A percentile compares a stretch with the other conserved stretches of the same genome.
Evolutionary conservation across 1,140 invertebrate species (phyloP).

Genomic region (Drosophila kepulauana): DNA sequence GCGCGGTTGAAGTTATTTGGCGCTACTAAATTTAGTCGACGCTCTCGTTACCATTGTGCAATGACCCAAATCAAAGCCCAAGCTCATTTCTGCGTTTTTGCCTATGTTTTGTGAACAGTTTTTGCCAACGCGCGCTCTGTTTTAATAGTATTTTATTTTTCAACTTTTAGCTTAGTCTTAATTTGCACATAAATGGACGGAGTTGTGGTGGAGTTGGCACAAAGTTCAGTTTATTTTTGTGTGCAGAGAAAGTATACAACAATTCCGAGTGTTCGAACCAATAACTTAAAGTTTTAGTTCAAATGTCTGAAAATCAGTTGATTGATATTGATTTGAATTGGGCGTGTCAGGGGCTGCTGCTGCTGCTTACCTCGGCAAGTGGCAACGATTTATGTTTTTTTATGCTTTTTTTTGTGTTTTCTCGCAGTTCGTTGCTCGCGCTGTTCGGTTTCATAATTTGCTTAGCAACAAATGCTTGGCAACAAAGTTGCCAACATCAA

Average conservation of each 20-base stretch:
- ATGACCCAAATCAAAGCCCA: constrained; percentile 81
- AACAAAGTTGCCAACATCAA: constrained; percentile 54
- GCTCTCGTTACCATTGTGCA: constrained; percentile 79
- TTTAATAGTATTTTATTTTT: constrained; percentile 38
- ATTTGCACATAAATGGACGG: constrained; percentile 73
- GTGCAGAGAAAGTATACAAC: constrained; percentile 63
- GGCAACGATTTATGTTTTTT: constrained; percentile 12
- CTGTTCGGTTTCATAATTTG: constrained; percentile 63
- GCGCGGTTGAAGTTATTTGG: constrained; percentile 34
- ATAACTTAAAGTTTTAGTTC: constrained; percentile 37
- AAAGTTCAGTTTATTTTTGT: constrained; percentile 35
- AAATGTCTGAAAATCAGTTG: constrained; percentile 26
- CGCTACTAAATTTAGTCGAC: constrained; percentile 73
- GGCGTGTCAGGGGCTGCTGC: constrained; percentile 39
- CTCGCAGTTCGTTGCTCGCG: background rate
- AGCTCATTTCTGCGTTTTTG: constrained; percentile 55
- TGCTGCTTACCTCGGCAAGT: background rate
- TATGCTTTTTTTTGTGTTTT: background rate
- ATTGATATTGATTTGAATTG: constrained; percentile 42
- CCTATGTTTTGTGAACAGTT: constrained; percentile 20
- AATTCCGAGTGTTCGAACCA: background rate
- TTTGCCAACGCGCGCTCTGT: constrained; percentile 8
- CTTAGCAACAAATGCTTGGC: constrained; percentile 57
- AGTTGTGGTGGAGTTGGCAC: constrained; percentile 11
- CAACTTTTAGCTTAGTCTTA: constrained; percentile 45